A percentile compares a stretch with the other conserved stretches of the same genome.
These are phyloP conservation scores for Platypus cylindrus DNA, from an alignment of 2,888 invertebrate species.

Conservation along the genomic window DNA sequence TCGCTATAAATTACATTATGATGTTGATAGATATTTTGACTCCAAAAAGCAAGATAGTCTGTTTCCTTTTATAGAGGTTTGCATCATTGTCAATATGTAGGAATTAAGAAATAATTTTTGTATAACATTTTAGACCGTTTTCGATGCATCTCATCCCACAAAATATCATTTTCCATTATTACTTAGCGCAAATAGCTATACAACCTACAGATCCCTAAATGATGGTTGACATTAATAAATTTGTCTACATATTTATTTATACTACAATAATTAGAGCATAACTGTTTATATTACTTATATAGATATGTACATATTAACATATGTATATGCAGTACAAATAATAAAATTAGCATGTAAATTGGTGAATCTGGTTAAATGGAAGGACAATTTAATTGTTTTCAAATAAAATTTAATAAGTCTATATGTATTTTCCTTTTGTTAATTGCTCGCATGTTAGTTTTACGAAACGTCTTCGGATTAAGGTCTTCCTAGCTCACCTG, in stretches of 20 bases:
- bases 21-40: constrained; percentile 59
- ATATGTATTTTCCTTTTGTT: too few species aligned
- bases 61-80: constrained; percentile 66
- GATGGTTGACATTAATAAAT: too few species aligned
- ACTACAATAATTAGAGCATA: too few species aligned
- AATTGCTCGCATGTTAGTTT: too few species aligned
- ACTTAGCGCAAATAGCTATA: constrained; percentile 63
- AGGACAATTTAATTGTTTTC: too few species aligned
- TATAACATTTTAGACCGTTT: constrained; percentile 46
- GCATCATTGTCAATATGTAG: constrained; percentile 1
- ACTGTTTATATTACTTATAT: too few species aligned
- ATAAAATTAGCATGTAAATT: background rate
- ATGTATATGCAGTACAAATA: background rate
- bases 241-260: too few species aligned
- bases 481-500: too few species aligned
- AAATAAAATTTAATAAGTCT: too few species aligned
- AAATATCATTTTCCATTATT: constrained; percentile 68
- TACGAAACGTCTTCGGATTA: too few species aligned
- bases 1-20: constrained; percentile 62
- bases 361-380: background rate
- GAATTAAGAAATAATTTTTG: background rate
- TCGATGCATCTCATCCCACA: constrained; percentile 48
- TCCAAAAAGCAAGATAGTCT: constrained; percentile 46
- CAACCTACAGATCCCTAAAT: constrained; percentile 51
- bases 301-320: too few species aligned